These are phyloP conservation scores for Gila robusta DNA, from an alignment of 2,797 vertebrate genomes.

Conservation along the genomic window DNA sequence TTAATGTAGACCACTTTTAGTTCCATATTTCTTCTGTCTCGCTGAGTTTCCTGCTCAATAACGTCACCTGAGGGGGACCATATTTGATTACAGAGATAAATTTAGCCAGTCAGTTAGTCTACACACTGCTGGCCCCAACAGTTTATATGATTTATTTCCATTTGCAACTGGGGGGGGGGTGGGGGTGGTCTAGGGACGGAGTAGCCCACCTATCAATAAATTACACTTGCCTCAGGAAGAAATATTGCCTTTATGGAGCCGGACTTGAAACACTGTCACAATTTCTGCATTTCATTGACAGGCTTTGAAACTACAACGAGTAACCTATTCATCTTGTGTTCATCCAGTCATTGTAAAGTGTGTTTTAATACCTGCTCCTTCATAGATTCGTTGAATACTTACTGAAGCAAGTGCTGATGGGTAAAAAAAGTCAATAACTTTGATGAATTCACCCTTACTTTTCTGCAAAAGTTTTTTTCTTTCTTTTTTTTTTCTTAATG, in stretches of 20 bases:
- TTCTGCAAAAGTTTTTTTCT: not conserved
- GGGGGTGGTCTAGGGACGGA: not conserved
- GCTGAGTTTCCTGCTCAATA: slow-evolving; percentile 58
- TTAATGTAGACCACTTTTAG: slow-evolving; percentile 58
- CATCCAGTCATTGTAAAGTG: not conserved
- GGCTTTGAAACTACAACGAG: slow-evolving; percentile 22
- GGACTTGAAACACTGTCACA: slow-evolving; percentile 53
- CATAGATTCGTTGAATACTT: slow-evolving; percentile 22
- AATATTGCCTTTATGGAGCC: slow-evolving; percentile 60
- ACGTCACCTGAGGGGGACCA: slow-evolving; percentile 59
- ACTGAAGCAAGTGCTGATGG: not conserved
- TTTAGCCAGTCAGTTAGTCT: slow-evolving; percentile 61
- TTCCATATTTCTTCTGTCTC: slow-evolving; percentile 39
- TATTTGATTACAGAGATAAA: slow-evolving; percentile 69
- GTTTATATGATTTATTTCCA: slow-evolving; percentile 66
- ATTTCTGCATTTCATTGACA: slow-evolving; percentile 56
- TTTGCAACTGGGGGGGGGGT: slow-evolving; percentile 27
- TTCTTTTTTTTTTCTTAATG: not conserved
- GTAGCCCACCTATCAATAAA: slow-evolving; percentile 46
- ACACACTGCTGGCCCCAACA: slow-evolving; percentile 41
- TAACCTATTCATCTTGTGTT: slow-evolving; percentile 54
- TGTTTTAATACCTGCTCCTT: slow-evolving; percentile 10
- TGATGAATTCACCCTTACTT: not conserved
- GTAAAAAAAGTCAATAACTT: not conserved
- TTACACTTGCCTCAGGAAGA: slow-evolving; percentile 39